A percentile compares a stretch with the other conserved stretches of the same genome.
phyloP scores from a whole-genome alignment of 2,797 vertebrate genomes.

The Rhinoraja longicauda region DNA sequence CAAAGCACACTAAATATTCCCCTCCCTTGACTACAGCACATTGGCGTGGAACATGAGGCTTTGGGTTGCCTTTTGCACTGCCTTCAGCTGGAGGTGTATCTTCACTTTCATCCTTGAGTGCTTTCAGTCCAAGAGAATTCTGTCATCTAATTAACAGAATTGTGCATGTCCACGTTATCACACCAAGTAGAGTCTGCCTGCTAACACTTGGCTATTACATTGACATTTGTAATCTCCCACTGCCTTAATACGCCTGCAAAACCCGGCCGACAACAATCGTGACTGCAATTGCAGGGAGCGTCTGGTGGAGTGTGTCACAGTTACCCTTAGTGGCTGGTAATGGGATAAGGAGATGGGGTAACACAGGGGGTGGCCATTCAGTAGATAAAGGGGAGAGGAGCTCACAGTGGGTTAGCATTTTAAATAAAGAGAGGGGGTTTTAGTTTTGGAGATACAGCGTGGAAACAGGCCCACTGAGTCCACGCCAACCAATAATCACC shows the following conservation, averaged over 20 bases:
- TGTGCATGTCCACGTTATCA: slow-evolving; percentile 17
- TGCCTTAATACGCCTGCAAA: background rate
- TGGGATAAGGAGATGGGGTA: background rate
- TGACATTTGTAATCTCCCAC: slow-evolving; percentile 14
- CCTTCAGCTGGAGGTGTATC: background rate
- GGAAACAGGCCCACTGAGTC: too few species aligned
- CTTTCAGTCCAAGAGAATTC: background rate
- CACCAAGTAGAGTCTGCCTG: background rate
- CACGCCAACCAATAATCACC: too few species aligned
- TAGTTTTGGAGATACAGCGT: too few species aligned
- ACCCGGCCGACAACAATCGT: background rate
- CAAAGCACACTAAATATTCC: too few species aligned
- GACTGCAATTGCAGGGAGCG: background rate
- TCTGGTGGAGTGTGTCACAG: background rate
- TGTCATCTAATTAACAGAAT: slow-evolving; percentile 23
- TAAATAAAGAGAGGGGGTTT: background rate
- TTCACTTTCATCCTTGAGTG: background rate
- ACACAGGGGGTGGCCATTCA: too few species aligned
- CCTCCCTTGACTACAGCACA: background rate
- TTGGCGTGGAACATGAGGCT: background rate
- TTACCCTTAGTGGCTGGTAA: background rate
- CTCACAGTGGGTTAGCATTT: background rate
- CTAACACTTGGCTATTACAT: background rate
- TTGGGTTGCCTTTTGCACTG: background rate
- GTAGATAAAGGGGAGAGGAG: background rate